Conservation (phyloP, 2,113 vertebrate genomes). For the Mandrillus leucophaeus region DNA sequence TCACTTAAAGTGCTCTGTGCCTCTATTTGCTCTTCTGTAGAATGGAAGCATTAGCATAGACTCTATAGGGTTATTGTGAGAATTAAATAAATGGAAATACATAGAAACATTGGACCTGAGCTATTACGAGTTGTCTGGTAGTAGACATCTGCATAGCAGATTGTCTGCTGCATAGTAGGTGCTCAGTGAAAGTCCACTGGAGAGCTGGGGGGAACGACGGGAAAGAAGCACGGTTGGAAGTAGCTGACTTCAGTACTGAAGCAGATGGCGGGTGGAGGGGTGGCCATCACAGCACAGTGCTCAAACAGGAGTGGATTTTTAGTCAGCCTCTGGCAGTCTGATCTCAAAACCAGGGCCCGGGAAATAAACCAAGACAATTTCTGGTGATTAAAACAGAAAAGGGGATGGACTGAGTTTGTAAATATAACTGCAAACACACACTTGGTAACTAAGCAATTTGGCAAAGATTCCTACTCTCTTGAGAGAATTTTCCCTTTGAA, state of each 20-base stretch:
- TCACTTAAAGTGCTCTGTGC: neutral
- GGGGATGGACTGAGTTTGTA: conserved; percentile 42
- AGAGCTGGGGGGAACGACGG: rapidly evolving
- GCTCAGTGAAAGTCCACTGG: neutral
- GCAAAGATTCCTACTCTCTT: neutral
- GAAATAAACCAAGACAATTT: neutral
- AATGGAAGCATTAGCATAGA: rapidly evolving
- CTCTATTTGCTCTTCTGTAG: neutral
- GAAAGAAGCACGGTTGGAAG: too few relatives aligned
- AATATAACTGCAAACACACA: conserved; percentile 55
- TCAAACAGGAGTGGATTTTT: neutral
- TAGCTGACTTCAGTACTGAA: neutral
- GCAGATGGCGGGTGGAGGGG: too few relatives aligned
- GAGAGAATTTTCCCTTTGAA: conserved; percentile 51
- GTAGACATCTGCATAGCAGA: neutral
- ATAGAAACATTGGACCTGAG: rapidly evolving
- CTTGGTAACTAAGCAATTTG: conserved; percentile 68
- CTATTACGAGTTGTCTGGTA: neutral
- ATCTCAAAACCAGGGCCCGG: neutral
- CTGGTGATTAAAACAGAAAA: conserved; percentile 22
- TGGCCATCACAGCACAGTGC: neutral
- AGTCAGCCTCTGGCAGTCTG: neutral
- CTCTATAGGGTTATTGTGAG: neutral
- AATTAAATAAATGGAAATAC: neutral
- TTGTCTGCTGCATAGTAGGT: rapidly evolving